Conservation (phyloP, 2,113 vertebrate genomes). For the Nerophis lumbriciformis region DNA sequence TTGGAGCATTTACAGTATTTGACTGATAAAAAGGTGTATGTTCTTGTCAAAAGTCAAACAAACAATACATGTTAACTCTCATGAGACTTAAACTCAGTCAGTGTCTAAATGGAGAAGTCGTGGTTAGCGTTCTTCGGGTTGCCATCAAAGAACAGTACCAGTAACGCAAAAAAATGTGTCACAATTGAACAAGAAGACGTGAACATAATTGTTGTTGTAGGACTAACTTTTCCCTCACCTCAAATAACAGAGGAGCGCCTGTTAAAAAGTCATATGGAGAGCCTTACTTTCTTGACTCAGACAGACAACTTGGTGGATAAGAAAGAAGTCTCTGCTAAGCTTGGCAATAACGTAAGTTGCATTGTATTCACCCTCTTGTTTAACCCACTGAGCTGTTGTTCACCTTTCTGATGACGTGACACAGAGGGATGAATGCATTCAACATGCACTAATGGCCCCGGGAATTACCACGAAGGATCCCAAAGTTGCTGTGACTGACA, state of each 20-base stretch:
- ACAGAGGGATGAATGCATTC: constrained; percentile 61
- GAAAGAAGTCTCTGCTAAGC: constrained; percentile 52
- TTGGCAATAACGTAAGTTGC: constrained; percentile 52
- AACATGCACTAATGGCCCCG: constrained; percentile 24
- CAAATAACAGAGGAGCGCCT: constrained; percentile 53
- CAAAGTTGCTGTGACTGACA: constrained; percentile 51
- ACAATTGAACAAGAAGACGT: too few relatives aligned
- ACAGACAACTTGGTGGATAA: fast-evolving
- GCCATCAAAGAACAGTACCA: too few relatives aligned
- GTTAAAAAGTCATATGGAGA: constrained; percentile 39
- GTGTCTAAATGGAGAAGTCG: too few relatives aligned
- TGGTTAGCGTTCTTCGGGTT: too few relatives aligned
- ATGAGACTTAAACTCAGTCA: too few relatives aligned
- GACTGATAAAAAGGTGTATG: too few relatives aligned
- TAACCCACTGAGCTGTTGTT: neutral
- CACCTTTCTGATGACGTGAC: neutral
- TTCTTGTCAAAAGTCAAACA: too few relatives aligned
- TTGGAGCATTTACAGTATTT: too few relatives aligned
- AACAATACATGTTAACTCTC: too few relatives aligned
- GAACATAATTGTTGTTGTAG: too few relatives aligned
- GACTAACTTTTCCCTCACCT: constrained; percentile 16
- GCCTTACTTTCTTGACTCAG: constrained; percentile 53
- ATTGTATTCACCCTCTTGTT: neutral
- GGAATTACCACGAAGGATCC: constrained; percentile 23
- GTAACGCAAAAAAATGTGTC: too few relatives aligned